Evolutionary conservation across 2,888 invertebrate species (phyloP).

Genomic region (Yponomeuta evonymella): DNA sequence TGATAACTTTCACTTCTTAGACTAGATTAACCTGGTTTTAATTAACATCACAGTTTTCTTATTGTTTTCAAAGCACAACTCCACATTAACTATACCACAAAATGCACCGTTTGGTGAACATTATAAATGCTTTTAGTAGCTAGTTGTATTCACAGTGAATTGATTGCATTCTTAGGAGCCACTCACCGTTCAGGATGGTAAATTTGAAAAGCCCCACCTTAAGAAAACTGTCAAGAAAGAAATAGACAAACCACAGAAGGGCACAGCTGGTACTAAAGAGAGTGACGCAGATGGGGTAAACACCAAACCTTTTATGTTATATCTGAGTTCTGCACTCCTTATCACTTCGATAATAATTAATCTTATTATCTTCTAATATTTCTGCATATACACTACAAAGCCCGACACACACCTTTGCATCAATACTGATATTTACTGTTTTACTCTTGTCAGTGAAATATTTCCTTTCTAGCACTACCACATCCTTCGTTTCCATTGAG

Average conservation of each 20-base stretch:
- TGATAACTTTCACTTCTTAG: slow-evolving; percentile 30
- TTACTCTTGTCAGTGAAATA: not conserved
- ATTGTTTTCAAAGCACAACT: slow-evolving; percentile 33
- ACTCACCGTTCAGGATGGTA: slow-evolving; percentile 63
- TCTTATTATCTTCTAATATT: slow-evolving; percentile 2
- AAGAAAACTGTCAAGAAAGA: slow-evolving; percentile 66
- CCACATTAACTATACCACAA: slow-evolving; percentile 38
- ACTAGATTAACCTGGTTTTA: slow-evolving; percentile 8
- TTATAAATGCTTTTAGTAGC: not conserved
- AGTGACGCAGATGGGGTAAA: slow-evolving; percentile 52
- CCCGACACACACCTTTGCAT: slow-evolving; percentile 6
- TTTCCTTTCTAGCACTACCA: slow-evolving; percentile 1
- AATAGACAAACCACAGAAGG: slow-evolving; percentile 56
- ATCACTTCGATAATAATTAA: not conserved
- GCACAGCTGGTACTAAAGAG: slow-evolving; percentile 39
- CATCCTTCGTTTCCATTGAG: not conserved
- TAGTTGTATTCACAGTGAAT: slow-evolving; percentile 36
- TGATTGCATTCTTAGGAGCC: slow-evolving; percentile 62
- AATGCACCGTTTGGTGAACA: not conserved
- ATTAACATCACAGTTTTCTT: slow-evolving; percentile 30
- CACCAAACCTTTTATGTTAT: not conserved
- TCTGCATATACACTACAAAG: slow-evolving; percentile 6
- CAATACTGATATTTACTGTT: not conserved
- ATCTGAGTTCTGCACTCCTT: not conserved
- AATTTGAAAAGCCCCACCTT: slow-evolving; percentile 66